phyloP scores from a whole-genome alignment of 2,113 vertebrate genomes.

The Lepus europaeus region DNA sequence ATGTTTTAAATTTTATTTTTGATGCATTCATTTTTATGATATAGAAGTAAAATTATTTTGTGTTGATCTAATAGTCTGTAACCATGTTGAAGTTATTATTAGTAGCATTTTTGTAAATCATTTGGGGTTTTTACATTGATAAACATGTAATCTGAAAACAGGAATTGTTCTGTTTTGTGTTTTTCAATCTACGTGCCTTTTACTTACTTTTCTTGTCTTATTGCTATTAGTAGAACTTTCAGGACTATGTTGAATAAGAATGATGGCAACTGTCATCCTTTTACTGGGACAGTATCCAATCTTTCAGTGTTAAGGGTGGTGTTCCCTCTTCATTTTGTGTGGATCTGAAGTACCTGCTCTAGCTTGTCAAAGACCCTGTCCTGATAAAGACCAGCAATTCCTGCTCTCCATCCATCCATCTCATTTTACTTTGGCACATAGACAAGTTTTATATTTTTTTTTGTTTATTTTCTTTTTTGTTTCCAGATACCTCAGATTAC shows the following conservation, averaged over 20 bases:
- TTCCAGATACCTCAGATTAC: not conserved
- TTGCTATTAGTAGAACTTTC: not conserved
- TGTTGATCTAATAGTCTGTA: not conserved
- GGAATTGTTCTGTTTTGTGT: not conserved
- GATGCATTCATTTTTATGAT: not conserved
- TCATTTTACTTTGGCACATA: not conserved
- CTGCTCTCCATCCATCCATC: not conserved
- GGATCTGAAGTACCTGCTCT: not conserved
- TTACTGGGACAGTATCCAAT: not conserved
- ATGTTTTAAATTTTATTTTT: not conserved
- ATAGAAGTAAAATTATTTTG: conserved; percentile 1
- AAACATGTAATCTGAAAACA: not conserved
- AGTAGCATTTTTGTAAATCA: not conserved
- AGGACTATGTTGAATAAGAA: too few relatives aligned
- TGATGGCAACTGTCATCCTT: too few relatives aligned
- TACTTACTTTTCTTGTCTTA: not conserved
- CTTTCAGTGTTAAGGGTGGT: not conserved
- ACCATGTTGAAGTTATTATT: not conserved
- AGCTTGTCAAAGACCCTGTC: not conserved
- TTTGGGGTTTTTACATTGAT: not conserved
- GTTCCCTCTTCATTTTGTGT: not conserved
- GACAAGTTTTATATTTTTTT: not conserved
- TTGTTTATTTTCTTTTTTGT: too few relatives aligned
- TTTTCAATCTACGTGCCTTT: not conserved
- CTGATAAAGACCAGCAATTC: not conserved